Evolutionary conservation across 2,888 invertebrate genomes (phyloP), one percentile per base, ranked within the genome.

Genomic region (Linyphia triangularis): DNA sequence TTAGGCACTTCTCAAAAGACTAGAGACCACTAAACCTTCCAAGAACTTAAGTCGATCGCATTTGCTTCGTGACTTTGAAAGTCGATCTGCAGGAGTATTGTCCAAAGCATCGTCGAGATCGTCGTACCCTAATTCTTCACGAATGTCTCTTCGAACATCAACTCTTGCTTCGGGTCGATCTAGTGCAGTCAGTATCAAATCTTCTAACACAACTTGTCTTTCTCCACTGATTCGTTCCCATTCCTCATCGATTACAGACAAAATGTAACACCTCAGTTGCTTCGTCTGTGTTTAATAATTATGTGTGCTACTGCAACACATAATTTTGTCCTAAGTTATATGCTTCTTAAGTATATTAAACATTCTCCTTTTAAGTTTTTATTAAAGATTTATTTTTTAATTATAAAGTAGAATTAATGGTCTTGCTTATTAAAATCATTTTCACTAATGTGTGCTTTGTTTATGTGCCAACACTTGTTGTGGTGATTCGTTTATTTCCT

Each of bases 21-120:
- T 91, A 9, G 91, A 91, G 69, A 78, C 90, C 3, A 90, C 90
- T 2, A 91, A 90, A 85, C 88, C 91, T 7, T 86, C 89, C 6
- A 51, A 77, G 19, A 84, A 83, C 40, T 22, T 90, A 1, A 90
- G 69, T n/a, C 79, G 90, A 37, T 63, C 63, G 7, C 69, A 89
- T 69, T 81, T 90, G n/a, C 81, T 90, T 10, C 75, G 78, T 16
- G 90, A 90, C 28, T 90, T 89, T 63, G 85, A 90, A 13, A 57
- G 82, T 5, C 69, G 89, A 37, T 69, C 90, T 2, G 59, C 83
- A 9, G 83, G 63, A 30, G 72, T 79, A 1, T 78, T 72, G 16
- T 89, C 89, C 9, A 85, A 82, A 85, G 67, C 82, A 57, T 85
- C 89, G 9, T 85, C 89, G 37, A 67, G 89, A 7, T 78, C 89